phyloP scores from a whole-genome alignment of 2,797 vertebrate genomes.

The Rhinella marina region DNA sequence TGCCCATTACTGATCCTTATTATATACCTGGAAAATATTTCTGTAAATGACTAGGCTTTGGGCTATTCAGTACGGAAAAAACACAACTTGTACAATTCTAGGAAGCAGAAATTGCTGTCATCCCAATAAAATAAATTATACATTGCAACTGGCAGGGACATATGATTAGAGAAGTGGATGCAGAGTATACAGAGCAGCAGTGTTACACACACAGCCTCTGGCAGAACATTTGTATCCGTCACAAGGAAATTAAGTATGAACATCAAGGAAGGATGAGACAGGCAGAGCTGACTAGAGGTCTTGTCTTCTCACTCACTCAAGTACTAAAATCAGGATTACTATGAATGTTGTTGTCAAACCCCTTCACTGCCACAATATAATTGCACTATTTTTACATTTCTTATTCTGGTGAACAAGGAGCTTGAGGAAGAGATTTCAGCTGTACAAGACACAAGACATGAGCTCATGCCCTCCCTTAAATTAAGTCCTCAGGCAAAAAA shows the following conservation, averaged over 20 bases:
- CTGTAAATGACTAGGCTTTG: constrained; percentile 20
- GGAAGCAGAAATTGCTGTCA: constrained; percentile 27
- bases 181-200: constrained; percentile 60
- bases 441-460: neutral
- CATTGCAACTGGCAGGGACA: constrained; percentile 51
- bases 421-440: constrained; percentile 5
- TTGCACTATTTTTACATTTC: constrained; percentile 21
- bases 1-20: neutral
- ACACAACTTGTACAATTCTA: neutral
- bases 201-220: constrained; percentile 61
- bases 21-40: constrained; percentile 3
- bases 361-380: constrained; percentile 15
- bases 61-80: constrained; percentile 28
- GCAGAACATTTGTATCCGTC: constrained; percentile 63
- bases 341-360: neutral
- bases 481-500: constrained; percentile 36
- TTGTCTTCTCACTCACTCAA: constrained; percentile 33
- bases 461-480: constrained; percentile 20
- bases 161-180: constrained; percentile 54
- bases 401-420: neutral
- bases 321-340: constrained; percentile 41
- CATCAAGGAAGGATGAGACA: constrained; percentile 58
- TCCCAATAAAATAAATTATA: constrained; percentile 60
- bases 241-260: constrained; percentile 58
- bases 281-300: constrained; percentile 33